A percentile compares a stretch with the other conserved stretches of the same genome.
phyloP scores from a whole-genome alignment of 1,140 invertebrate species.

The Nomia melanderi region DNA sequence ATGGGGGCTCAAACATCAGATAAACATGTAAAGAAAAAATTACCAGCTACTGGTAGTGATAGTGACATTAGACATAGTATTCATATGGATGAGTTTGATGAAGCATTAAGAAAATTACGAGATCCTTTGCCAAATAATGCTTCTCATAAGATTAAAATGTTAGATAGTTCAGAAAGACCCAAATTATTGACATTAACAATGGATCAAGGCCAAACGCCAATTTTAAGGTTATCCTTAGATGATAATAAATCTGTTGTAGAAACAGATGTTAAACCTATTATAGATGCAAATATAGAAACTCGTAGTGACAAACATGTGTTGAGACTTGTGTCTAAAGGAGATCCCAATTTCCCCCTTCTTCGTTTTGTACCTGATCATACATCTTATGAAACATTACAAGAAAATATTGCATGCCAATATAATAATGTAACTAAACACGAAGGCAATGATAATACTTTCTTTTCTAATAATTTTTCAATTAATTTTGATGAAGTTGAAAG shows the following conservation, averaged over 20 bases:
- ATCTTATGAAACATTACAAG: conserved; percentile 21
- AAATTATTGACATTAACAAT: conserved; percentile 65
- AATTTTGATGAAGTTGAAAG: conserved; percentile 24
- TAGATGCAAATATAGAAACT: conserved; percentile 27
- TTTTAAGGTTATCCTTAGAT: conserved; percentile 64
- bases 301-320: conserved; percentile 58
- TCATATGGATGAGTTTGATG: conserved; percentile 82
- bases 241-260: conserved; percentile 27
- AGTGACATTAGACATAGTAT: conserved; percentile 81
- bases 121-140: conserved; percentile 61
- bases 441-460: conserved; percentile 40
- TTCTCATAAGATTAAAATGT: conserved; percentile 35
- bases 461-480: conserved; percentile 62
- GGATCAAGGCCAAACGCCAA: conserved; percentile 64
- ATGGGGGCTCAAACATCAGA: conserved; percentile 73
- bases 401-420: conserved; percentile 21
- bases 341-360: conserved; percentile 62
- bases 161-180: conserved; percentile 54
- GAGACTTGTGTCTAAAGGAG: conserved; percentile 62
- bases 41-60: conserved; percentile 80
- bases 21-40: conserved; percentile 69
- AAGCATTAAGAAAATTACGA: conserved; percentile 81
- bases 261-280: conserved; percentile 1
- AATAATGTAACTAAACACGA: conserved; percentile 23
- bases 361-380: conserved; percentile 63